Base-by-base conservation (phyloP, 2,113 vertebrate species). In the Ameiurus melas region DNA sequence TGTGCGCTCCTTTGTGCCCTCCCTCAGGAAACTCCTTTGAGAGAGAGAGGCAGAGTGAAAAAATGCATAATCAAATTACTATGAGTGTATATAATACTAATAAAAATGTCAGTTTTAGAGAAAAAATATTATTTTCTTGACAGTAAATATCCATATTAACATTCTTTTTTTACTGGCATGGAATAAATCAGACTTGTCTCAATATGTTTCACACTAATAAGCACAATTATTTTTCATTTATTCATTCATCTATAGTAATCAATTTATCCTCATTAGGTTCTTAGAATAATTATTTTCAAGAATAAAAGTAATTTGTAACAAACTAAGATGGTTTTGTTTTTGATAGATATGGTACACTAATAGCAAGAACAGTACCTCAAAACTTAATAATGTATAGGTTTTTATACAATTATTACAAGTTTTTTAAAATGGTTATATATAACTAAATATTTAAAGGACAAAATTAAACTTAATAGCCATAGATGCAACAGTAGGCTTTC, bases 41-140 rank as follows among this genome's bases (percentile, higher is more conserved):
- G 89, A 87, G 85, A 87, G 85, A 89, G 13, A 86, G 85, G 91
- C 70, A 89, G 66, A 36, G 25, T 51, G 6, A 64, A 2, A 90
- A 78, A 83, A 87, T 39, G 58, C 57, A 57, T 33, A 7, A 58
- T 36, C 71, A 25, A 90, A 84, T 36, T 81, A 58, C 55, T 6
- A 22, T 20, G n/a, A 30, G 19, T 36, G 17, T 22, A 36, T 36
- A 81, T n/a, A 55, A 55, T 57, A 14, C n/a, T 33, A 6, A 19
- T 51, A 51, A 79, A 79, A 55, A n/a, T 79, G 12, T 53, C 43
- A 53, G 25, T 27, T 78, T 51, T 14, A n/a, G 1, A n/a, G 14
- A 79, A 53, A 51, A 33, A 80, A 80, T 22, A 10, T 39, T 9
- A 3, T 39, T 22, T 12, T 64, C 25, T 30, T 33, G 17, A 39